Evolutionary conservation across 2,113 vertebrate genomes (phyloP).

Genomic region (Nipponia nippon): DNA sequence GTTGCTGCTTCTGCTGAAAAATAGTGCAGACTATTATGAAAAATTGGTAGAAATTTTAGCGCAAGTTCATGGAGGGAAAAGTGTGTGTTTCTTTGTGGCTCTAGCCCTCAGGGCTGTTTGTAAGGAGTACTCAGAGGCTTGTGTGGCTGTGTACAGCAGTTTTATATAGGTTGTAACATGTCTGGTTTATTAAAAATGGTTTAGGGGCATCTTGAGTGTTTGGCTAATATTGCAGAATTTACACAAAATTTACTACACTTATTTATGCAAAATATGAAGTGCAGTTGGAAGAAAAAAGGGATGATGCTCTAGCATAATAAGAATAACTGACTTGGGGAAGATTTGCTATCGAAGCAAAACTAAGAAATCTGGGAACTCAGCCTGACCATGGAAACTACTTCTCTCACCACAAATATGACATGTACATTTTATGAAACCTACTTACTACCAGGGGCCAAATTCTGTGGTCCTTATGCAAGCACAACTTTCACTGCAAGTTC

Average conservation of each 20-base stretch:
- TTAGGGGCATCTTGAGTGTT: background rate
- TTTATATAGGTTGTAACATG: background rate
- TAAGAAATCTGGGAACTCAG: conserved; percentile 65
- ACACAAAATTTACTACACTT: background rate
- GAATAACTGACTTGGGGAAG: conserved; percentile 31
- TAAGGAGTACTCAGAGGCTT: background rate
- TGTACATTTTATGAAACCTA: conserved; percentile 56
- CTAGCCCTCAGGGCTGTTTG: background rate
- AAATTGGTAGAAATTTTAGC: background rate
- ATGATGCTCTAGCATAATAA: conserved; percentile 28
- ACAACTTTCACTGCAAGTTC: conserved; percentile 46
- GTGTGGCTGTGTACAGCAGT: background rate
- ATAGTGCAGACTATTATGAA: background rate
- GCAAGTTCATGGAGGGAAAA: background rate
- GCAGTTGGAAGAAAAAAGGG: background rate
- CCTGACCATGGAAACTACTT: conserved; percentile 74
- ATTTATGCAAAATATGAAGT: background rate
- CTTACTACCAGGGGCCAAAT: conserved; percentile 53
- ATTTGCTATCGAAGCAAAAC: conserved; percentile 69
- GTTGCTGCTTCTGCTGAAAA: background rate
- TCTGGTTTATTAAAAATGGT: background rate
- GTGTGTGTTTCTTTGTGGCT: background rate
- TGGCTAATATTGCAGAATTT: background rate
- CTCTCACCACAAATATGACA: conserved; percentile 74
- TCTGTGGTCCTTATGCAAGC: conserved; percentile 54